These are phyloP conservation scores for Nasonia oneida DNA, from an alignment of 2,888 invertebrate species.

Conservation along the genomic window DNA sequence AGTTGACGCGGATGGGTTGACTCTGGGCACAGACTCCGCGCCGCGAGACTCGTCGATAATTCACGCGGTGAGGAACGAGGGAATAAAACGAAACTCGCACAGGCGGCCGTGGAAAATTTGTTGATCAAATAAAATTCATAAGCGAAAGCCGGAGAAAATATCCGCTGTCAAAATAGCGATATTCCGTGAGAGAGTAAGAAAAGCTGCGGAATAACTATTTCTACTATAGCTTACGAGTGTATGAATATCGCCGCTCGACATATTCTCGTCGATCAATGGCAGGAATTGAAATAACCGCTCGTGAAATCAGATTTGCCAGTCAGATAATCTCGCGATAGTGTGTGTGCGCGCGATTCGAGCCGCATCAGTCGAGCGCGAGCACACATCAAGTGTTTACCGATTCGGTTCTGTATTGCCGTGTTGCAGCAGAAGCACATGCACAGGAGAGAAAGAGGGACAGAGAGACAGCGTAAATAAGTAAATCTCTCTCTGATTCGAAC, in stretches of 20 bases:
- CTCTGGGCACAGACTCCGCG: background rate
- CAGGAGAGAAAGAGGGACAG: constrained; percentile 16
- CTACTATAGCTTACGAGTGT: background rate
- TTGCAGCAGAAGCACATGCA: background rate
- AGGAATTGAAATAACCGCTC: constrained; percentile 30
- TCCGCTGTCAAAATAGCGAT: background rate
- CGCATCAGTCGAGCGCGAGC: constrained; percentile 28
- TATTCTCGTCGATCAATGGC: background rate
- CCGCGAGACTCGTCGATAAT: constrained; percentile 7
- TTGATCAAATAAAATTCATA: constrained; percentile 22
- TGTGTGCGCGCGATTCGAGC: background rate
- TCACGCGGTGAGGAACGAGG: background rate
- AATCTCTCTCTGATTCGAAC: constrained; percentile 41
- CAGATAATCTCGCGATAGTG: background rate
- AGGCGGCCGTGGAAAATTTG: too few relatives aligned
- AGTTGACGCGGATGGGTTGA: background rate
- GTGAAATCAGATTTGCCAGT: constrained; percentile 35
- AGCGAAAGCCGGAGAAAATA: background rate
- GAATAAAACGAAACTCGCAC: background rate
- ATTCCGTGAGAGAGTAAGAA: background rate
- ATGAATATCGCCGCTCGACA: background rate
- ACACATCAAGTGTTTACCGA: constrained; percentile 56
- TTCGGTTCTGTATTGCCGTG: constrained; percentile 34
- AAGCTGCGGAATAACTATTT: background rate
- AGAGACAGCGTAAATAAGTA: constrained; percentile 53